Base-by-base conservation (phyloP, 2,113 vertebrate species). In the Caranx ignobilis region DNA sequence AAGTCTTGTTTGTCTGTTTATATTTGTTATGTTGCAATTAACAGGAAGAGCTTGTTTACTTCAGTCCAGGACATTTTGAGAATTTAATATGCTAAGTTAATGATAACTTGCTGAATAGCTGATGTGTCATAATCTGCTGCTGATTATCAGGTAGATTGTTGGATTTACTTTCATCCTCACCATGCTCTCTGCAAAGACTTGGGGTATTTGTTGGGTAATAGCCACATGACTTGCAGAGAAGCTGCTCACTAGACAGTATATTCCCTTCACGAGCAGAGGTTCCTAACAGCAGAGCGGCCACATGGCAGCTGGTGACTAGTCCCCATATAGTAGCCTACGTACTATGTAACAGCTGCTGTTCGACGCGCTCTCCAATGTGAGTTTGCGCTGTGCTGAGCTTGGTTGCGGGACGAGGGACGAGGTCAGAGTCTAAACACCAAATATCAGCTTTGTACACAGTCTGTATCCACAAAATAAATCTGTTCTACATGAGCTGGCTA, bases 261-360 rank as follows among this genome's bases (percentile, higher is more conserved):
- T 60, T 71, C 52, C 63, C 75, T 61, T 81, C 52, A 74, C 59
- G 45, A 60, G 37, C 70, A 60, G 68, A 69, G 71, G 63, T 54
- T 78, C 50, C 41, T 11, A 47, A n/a, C 50, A 57, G 32, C 43
- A 18, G 19, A 48, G 45, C 48, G 71, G 62, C 45, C 74, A 37
- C 69, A 62, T 56, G 73, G 78, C 79, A 79, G 65, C 65, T 82
- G 69, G 69, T 70, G 45, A 55, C 39, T 41, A 41, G 60, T 70
- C 37, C 26, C 54, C 45, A 37, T 57, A 65, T 64, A 64, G 75
- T 43, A 71, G 37, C 37, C n/a, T 64, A 67, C 35, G 66, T 19
- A 61, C 50, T 37, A 54, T 72, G n/a, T 47, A 78, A 43, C 59
- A 77, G 69, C 74, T 78, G 70, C 60, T 70, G 74, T 73, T 52